Evolutionary conservation across 2,888 invertebrate genomes (phyloP).

Genomic region (Allygus modestus): DNA sequence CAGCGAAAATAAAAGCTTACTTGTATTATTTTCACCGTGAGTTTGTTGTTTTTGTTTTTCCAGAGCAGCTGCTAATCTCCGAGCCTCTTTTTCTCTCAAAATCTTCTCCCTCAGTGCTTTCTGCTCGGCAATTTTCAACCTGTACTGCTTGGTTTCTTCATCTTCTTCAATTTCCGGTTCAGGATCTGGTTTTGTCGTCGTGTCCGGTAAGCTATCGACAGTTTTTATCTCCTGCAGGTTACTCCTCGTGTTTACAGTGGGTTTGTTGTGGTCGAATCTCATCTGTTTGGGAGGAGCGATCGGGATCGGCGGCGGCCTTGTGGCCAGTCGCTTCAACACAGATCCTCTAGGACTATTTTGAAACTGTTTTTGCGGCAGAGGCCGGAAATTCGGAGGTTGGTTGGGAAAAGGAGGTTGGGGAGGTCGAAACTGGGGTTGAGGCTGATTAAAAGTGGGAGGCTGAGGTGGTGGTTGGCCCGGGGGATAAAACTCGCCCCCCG

Average conservation of each 20-base stretch:
- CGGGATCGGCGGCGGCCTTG: not conserved
- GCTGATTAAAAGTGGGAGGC: not conserved
- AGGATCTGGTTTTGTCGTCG: slow-evolving; percentile 42
- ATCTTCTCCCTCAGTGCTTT: slow-evolving; percentile 75
- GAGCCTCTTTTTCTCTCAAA: slow-evolving; percentile 75
- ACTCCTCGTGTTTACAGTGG: slow-evolving; percentile 67
- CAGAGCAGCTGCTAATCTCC: slow-evolving; percentile 74
- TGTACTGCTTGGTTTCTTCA: slow-evolving; percentile 75
- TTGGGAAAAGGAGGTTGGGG: slow-evolving; percentile 28
- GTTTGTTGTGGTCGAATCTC: slow-evolving; percentile 53
- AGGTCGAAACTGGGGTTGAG: slow-evolving; percentile 48
- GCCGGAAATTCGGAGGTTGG: slow-evolving; percentile 27
- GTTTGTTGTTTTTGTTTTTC: slow-evolving; percentile 72
- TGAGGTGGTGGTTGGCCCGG: not conserved
- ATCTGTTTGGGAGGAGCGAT: slow-evolving; percentile 49
- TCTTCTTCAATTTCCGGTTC: slow-evolving; percentile 70
- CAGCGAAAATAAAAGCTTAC: slow-evolving; percentile 26
- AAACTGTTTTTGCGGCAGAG: slow-evolving; percentile 20
- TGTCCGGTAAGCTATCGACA: slow-evolving; percentile 69
- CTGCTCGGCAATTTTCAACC: slow-evolving; percentile 76
- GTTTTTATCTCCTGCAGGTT: slow-evolving; percentile 72
- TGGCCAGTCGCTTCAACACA: slow-evolving; percentile 28
- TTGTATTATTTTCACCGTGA: slow-evolving; percentile 27
- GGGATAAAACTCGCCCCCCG: not conserved
- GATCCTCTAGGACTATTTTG: not conserved